Evolutionary conservation across 2,113 vertebrate species (phyloP), one percentile per base, ranked within the genome.

Genomic region (Sinocyclocheilus anophthalmus): DNA sequence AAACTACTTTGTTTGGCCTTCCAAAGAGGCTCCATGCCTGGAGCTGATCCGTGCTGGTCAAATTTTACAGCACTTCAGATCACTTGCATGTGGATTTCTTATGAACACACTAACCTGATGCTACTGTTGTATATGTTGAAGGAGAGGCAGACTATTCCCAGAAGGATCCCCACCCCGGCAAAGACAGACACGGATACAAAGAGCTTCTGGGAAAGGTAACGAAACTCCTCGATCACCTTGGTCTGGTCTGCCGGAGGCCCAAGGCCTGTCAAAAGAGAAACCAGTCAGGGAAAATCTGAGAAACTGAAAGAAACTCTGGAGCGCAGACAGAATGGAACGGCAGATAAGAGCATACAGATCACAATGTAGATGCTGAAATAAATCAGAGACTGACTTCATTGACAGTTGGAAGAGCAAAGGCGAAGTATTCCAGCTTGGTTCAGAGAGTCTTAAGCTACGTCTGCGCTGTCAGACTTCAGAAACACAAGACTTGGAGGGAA

Each of bases 81-180:
- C 12, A n/a, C 18, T n/a, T 45, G n/a, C n/a, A 30, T 26, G 42
- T 30, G 39, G 24, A 55, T 24, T 53, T 30, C 48, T 50, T 50
- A 4, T 45, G 39, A 48, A 26, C 45, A 33, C 59, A 90, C 88
- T 88, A 82, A 98, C 97, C 97, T 95, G 85, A 98, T 96, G 0
- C 96, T 97, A 65, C 96, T 96, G 84, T 98, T 98, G 94, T 98
- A 98, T 94, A 98, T 97, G 92, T 98, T 98, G 93, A 98, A 98
- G 9, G 96, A 96, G 89, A 98, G 93, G 92, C 97, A 98, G 83
- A 96, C 91, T 67, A 97, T 95, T 89, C 96, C 97, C 89, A 98
- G 85, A 39, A 98, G 93, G 87, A 98, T 98, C 72, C 97, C 96
- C 65, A 97, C 80, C 0, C 95, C 95, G 9, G 97, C 97, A 75